Percentiles rank a stretch among this genome's conserved stretches.
phyloP scores from a whole-genome alignment of 2,113 vertebrate genomes.

The Ctenomys sociabilis region DNA sequence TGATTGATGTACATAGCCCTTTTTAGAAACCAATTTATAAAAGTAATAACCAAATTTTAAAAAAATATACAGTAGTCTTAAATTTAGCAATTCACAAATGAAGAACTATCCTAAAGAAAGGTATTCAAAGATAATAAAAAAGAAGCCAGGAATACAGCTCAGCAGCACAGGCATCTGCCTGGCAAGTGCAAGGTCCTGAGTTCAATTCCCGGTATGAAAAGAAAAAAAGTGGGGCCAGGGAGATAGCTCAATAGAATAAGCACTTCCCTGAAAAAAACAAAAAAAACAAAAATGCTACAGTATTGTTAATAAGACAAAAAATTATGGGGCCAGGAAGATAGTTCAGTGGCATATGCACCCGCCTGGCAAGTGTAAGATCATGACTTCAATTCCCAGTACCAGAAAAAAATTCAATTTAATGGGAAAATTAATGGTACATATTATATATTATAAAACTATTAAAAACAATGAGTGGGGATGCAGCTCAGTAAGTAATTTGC shows the following conservation, averaged over 20 bases:
- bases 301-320: slow-evolving; percentile 5
- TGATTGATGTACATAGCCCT: not conserved
- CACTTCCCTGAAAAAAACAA: no score
- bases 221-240: no score
- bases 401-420: not conserved
- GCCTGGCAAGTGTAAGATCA: no score
- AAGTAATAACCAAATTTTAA: not conserved
- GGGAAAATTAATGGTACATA: not conserved
- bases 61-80: slow-evolving; percentile 4
- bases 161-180: no score
- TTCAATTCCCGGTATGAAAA: no score
- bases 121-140: not conserved
- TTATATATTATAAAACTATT: slow-evolving; percentile 23
- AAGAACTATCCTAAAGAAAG: slow-evolving; percentile 44
- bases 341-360: no score
- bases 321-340: not conserved
- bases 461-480: not conserved
- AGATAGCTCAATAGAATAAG: no score
- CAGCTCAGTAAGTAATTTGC: not conserved
- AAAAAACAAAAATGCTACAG: not conserved
- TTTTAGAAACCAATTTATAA: slow-evolving; percentile 34
- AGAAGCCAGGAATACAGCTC: not conserved
- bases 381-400: no score
- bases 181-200: no score
- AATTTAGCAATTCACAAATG: not conserved